Conservation (phyloP, 2,797 vertebrate genomes). For the Danio tinwini region DNA sequence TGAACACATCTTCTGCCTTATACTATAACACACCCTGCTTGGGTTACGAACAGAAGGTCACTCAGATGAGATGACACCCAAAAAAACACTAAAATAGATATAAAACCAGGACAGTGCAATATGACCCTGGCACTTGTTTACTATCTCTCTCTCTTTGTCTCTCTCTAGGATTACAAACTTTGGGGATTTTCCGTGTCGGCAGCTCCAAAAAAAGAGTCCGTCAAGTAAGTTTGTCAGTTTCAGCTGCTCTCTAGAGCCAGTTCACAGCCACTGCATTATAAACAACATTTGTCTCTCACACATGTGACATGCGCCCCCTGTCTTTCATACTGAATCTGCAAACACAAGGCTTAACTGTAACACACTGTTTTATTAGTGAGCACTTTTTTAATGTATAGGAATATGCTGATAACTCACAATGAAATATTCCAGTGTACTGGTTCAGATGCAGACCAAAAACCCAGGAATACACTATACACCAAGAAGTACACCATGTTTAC, state of each 20-base stretch:
- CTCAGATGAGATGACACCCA: not conserved
- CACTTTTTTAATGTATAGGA: not conserved
- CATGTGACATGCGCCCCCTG: not conserved
- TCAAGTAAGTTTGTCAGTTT: constrained; percentile 78
- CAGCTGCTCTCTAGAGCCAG: constrained; percentile 48
- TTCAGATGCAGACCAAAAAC: too few relatives aligned
- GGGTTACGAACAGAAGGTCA: constrained; percentile 2
- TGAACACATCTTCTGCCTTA: not conserved
- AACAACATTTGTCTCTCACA: not conserved
- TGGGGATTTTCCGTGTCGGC: constrained; percentile 90
- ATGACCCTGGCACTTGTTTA: constrained; percentile 20
- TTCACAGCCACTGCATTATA: not conserved
- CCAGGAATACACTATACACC: too few relatives aligned
- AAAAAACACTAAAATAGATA: not conserved
- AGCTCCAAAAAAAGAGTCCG: constrained; percentile 90
- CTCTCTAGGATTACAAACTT: constrained; percentile 85
- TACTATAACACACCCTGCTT: not conserved
- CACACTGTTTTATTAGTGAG: not conserved
- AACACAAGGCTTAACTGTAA: not conserved
- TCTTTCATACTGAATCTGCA: constrained; percentile 8
- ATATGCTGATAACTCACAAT: too few relatives aligned
- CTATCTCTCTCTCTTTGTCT: constrained; percentile 34
- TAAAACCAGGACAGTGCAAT: constrained; percentile 21
- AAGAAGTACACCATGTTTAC: too few relatives aligned
- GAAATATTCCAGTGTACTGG: too few relatives aligned